Conservation (phyloP, 1,140 invertebrate species). For the Carposina sasakii region DNA sequence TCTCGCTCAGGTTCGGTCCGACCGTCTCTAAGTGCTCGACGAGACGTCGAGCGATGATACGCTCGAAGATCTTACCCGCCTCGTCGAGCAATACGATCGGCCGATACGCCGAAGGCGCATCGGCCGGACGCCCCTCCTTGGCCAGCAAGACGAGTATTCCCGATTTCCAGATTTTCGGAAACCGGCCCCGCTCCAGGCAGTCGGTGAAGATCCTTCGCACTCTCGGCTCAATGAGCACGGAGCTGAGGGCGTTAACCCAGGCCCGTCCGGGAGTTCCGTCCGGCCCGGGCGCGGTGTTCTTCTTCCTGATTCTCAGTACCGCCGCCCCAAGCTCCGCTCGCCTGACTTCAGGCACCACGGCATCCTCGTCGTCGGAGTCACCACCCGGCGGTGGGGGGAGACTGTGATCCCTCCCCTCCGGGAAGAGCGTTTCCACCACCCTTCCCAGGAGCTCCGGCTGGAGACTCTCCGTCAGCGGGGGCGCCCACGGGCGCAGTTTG, state of each 20-base stretch:
- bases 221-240: too few relatives aligned
- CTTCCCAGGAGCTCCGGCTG: neutral
- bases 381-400: neutral
- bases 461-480: neutral
- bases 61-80: neutral
- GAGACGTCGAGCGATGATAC: neutral
- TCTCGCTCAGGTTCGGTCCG: neutral
- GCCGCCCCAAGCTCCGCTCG: neutral
- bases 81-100: slow-evolving; percentile 3
- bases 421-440: neutral
- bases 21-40: neutral
- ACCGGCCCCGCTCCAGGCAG: neutral
- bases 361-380: neutral
- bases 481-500: neutral
- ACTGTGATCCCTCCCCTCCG: neutral
- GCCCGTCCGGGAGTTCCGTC: neutral
- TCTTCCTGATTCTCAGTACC: neutral
- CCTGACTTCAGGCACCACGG: neutral
- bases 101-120: too few relatives aligned
- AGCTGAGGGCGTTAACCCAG: neutral
- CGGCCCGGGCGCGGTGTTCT: neutral
- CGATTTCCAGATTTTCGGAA: neutral
- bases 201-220: neutral
- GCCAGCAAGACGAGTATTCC: neutral
- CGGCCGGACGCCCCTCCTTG: neutral